A percentile compares a stretch with the other conserved stretches of the same genome.
These are phyloP conservation scores for Drosophila miranda DNA, from an alignment of 1,140 invertebrate genomes.

Conservation along the genomic window DNA sequence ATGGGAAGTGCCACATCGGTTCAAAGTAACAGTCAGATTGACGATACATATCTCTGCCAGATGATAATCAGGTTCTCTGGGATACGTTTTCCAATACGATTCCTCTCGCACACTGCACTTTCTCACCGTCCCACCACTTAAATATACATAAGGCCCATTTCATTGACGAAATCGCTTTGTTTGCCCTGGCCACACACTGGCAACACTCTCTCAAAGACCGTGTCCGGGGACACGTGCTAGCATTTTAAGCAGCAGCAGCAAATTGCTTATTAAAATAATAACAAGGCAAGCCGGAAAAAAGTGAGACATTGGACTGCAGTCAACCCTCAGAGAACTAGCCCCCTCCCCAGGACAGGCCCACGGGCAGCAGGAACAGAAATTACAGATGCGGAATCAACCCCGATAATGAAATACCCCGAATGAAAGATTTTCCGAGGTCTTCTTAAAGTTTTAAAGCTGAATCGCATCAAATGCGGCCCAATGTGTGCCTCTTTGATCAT, in stretches of 20 bases:
- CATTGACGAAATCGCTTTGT: conserved; percentile 7
- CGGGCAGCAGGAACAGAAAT: conserved; percentile 34
- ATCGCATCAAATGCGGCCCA: conserved; percentile 12
- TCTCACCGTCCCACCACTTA: conserved; percentile 52
- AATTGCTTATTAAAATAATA: conserved; percentile 75
- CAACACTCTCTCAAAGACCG: conserved; percentile 1
- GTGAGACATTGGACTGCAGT: conserved; percentile 35
- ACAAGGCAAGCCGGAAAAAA: conserved; percentile 50
- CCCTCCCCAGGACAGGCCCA: conserved; percentile 13
- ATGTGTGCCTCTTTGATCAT: conserved; percentile 54
- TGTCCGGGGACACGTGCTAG: conserved; percentile 55
- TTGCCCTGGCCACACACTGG: conserved; percentile 30
- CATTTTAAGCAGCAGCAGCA: conserved; percentile 55
- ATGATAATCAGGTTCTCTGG: conserved; percentile 24
- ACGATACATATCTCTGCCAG: conserved; percentile 4
- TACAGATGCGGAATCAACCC: conserved; percentile 52
- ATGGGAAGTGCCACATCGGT: conserved; percentile 11
- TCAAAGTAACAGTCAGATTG: conserved; percentile 11
- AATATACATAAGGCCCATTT: conserved; percentile 19
- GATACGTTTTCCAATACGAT: background rate
- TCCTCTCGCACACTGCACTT: conserved; percentile 41
- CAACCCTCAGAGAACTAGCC: conserved; percentile 60
- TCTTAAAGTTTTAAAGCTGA: conserved; percentile 58
- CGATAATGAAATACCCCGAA: conserved; percentile 55
- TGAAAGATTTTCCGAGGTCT: background rate